phyloP scores from a whole-genome alignment of 2,888 invertebrate genomes.

The Arenicola marina region DNA sequence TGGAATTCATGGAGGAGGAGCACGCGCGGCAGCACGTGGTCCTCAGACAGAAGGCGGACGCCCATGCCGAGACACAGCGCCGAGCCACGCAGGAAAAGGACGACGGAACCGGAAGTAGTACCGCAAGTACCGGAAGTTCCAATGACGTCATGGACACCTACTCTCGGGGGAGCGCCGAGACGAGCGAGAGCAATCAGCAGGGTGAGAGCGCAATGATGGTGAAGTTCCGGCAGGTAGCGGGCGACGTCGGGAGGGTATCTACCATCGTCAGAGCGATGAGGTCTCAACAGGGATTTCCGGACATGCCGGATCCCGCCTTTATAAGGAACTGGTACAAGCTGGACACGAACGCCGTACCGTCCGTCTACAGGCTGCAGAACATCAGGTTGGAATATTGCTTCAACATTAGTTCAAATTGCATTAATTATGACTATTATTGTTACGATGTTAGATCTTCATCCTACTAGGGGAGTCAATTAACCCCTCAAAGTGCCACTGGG shows the following conservation, averaged over 20 bases:
- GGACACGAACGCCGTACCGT: slow-evolving; percentile 22
- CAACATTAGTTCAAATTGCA: too few species aligned
- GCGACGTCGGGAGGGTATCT: not conserved
- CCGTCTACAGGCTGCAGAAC: slow-evolving; percentile 24
- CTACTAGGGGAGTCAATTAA: too few species aligned
- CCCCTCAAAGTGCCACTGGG: too few species aligned
- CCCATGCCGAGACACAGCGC: not conserved
- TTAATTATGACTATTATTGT: too few species aligned
- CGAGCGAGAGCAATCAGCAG: not conserved
- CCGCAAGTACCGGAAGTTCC: too few species aligned
- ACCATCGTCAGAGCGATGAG: not conserved
- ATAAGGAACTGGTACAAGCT: slow-evolving; percentile 24
- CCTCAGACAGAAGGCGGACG: slow-evolving; percentile 10
- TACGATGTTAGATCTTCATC: too few species aligned
- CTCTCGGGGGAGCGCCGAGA: not conserved
- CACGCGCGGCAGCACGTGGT: slow-evolving; percentile 1
- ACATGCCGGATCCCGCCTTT: slow-evolving; percentile 14
- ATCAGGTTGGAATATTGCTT: slow-evolving; percentile 23
- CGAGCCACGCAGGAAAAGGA: too few species aligned
- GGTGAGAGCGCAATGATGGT: not conserved
- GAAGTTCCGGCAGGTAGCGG: not conserved
- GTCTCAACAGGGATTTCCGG: not conserved
- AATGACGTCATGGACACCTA: too few species aligned
- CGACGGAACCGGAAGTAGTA: too few species aligned
- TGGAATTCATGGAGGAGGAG: slow-evolving; percentile 14